Evolutionary conservation across 1,140 invertebrate genomes (phyloP), one percentile per base, ranked within the genome.

Genomic region (Drosophila eugracilis): DNA sequence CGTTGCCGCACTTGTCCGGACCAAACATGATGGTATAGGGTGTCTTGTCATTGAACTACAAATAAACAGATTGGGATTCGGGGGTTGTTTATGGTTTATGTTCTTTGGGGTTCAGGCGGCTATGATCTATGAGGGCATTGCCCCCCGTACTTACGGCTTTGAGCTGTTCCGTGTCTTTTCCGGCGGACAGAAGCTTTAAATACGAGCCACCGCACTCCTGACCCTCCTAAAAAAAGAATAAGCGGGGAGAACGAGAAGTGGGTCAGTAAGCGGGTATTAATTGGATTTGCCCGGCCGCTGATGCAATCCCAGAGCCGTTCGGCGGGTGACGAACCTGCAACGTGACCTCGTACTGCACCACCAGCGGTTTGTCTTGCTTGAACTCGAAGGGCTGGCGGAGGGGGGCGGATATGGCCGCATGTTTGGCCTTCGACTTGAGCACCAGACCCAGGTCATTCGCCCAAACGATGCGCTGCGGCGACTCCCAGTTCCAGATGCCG

Each of bases 11-110:
- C 92, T 99, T 99, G 93, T 99, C 99, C 7, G 99, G 99, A 1
- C 98, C 99, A 93, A 99, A 99, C 99, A 99, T 99, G 81, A 99
- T 98, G 2, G 97, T 97, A 92, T 99, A 99, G 0, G 98, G 96
- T 7, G 98, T 98, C 92, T 99, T 98, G 92, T 99, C 98, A 91
- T 97, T 94, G 91, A 99, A 98, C 67, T 95, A 75, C 41, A 54
- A 79, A 30, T 22, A 59, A 19, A 30, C 24, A 62, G 12, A 59
- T 58, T 54, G 10, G 32, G 47, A 55, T 62, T 58, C 10, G 36
- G 55, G 41, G 58, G 69, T 54, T 41, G 39, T 59, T 60, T 55
- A 41, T 50, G 48, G 12, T 17, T 34, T 36, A 53, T 24, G 58
- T 41, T 28, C 28, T 17, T 30, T 42, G 24, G 37, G 26, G 45